Base-by-base conservation (phyloP, 64 coral and sea anemone species). In the Stichodactyla mertensii region DNA sequence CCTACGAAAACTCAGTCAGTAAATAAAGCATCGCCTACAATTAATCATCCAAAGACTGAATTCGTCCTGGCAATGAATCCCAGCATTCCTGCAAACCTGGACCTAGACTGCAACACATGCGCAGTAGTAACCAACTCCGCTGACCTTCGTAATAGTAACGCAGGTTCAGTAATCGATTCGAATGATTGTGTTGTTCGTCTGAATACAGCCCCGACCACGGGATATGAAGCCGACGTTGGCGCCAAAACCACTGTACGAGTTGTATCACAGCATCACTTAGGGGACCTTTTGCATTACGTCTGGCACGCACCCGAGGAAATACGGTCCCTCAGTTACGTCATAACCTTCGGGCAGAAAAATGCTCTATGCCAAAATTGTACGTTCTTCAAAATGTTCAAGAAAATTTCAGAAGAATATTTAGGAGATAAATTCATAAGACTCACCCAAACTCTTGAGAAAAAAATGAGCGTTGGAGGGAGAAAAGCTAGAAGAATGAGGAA, bases 111-210 rank as follows among this genome's bases (percentile, higher is more conserved):
- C 53, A 61, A 71, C n/a, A 28, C 91, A 85, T 92, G 91, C 91
- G 86, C 91, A 0, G 26, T 92, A 31, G 91, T 92, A 36, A 85
- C 83, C 15, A 84, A 87, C 52, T 92, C 91, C 62, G 86, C 79
- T 83, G 82, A 83, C 71, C 91, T 92, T 78, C 86, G 82, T 52
- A 78, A 86, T 18, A 92, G 86, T 67, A 92, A 92, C 86, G 91
- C 91, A 58, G 91, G 91, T 55, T 88, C 91, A 26, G 70, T 77
- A 64, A 92, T 92, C 56, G 91, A 92, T 88, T 88, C 91, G 19
- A 71, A 71, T 24, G 86, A 92, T 61, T 92, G 91, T 56, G 91
- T 92, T 0, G 80, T 92, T 64, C 60, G 91, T 16, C 71, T 92
- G 7, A 88, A 92, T 51, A 88, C 86, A 20, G 86, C 91, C 27